These are phyloP conservation scores for Ptychobarbus kaznakovi DNA, from an alignment of 2,797 vertebrate species.

Conservation along the genomic window DNA sequence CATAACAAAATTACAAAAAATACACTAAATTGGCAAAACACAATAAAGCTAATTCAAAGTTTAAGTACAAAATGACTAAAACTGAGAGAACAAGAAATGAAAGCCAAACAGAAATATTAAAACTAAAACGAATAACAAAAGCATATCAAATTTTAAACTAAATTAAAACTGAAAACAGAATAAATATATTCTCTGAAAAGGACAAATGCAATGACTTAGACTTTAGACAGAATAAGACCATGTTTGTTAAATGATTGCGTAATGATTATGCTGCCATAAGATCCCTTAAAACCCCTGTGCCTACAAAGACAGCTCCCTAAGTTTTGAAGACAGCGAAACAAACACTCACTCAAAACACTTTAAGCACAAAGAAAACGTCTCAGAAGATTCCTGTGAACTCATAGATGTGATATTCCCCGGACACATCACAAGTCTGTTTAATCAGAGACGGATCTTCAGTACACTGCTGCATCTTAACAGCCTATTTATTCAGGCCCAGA, in stretches of 20 bases:
- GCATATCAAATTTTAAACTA: too few relatives aligned
- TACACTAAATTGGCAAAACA: too few relatives aligned
- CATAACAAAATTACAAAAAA: neutral
- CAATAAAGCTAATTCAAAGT: neutral
- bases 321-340: neutral
- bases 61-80: neutral
- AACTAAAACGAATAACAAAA: too few relatives aligned
- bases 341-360: neutral
- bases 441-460: slow-evolving; percentile 11
- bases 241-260: neutral
- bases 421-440: slow-evolving; percentile 22
- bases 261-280: neutral
- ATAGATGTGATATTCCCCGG: neutral
- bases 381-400: neutral
- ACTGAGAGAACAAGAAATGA: neutral
- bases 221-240: neutral
- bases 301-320: neutral
- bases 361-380: neutral
- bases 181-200: neutral
- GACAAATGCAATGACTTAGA: neutral
- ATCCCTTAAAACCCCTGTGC: neutral
- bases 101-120: neutral
- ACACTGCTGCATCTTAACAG: slow-evolving; percentile 13
- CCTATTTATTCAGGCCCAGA: slow-evolving; percentile 32
- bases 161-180: too few relatives aligned